Percentiles rank a stretch among this genome's conserved stretches.
These are phyloP conservation scores for Pseudoatta argentina DNA, from an alignment of 1,140 invertebrate genomes.

Conservation along the genomic window DNA sequence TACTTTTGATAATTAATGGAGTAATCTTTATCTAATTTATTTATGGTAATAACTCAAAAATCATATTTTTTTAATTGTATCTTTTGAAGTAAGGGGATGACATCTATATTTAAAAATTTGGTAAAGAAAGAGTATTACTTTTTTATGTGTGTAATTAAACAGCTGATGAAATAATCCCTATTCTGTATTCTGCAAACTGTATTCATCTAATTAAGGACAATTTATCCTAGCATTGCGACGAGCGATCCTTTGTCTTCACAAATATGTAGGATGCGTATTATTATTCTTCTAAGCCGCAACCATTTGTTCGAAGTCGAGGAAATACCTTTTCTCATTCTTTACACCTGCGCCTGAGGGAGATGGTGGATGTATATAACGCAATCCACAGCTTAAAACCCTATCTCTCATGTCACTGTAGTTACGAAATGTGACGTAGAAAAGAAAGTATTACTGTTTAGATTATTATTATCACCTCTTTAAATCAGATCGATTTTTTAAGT, in stretches of 20 bases:
- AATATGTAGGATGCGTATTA: conserved; percentile 22
- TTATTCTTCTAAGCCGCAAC: conserved; percentile 46
- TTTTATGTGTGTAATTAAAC: neutral
- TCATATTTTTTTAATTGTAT: no score
- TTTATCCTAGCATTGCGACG: neutral
- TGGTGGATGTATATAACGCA: conserved; percentile 34
- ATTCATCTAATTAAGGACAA: neutral
- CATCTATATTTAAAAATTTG: neutral
- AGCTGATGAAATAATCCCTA: neutral
- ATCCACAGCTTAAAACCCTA: conserved; percentile 51
- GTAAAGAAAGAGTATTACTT: neutral
- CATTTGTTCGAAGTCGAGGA: conserved; percentile 41
- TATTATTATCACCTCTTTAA: neutral
- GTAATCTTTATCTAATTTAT: no score
- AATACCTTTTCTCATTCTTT: conserved; percentile 43
- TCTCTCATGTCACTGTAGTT: conserved; percentile 28
- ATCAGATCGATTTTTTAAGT: neutral
- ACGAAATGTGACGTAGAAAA: conserved; percentile 5
- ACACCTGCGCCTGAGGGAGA: neutral
- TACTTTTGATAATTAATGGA: no score
- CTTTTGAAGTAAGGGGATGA: no score
- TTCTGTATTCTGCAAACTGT: neutral
- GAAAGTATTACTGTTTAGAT: conserved; percentile 16
- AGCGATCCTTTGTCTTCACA: conserved; percentile 18
- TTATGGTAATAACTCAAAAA: no score